Conservation (phyloP, 2,797 vertebrate genomes). For the Saxicola maurus region DNA sequence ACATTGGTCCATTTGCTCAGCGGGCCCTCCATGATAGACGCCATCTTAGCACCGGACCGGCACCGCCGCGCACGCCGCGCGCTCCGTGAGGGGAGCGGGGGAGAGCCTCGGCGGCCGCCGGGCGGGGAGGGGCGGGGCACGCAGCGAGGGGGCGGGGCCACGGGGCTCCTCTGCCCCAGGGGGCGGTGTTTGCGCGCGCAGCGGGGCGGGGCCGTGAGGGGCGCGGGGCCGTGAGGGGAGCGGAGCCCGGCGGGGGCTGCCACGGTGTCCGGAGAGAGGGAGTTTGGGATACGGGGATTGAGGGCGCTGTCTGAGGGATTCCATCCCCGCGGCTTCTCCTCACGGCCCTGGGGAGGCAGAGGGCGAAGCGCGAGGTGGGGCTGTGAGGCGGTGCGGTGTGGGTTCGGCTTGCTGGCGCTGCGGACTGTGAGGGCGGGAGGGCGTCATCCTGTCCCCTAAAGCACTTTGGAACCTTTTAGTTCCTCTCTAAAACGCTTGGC, state of each 20-base stretch:
- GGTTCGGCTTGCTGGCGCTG: rapidly evolving
- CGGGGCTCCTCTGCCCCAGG: background rate
- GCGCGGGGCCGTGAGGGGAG: background rate
- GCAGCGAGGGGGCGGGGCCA: background rate
- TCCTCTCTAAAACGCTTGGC: background rate
- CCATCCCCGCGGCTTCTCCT: rapidly evolving
- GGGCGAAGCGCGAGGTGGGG: background rate
- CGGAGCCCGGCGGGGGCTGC: background rate
- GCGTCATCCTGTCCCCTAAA: background rate
- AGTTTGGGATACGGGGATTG: rapidly evolving
- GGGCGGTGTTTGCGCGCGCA: background rate
- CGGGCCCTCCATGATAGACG: constrained; percentile 98
- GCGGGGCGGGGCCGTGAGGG: background rate
- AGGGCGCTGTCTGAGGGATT: rapidly evolving
- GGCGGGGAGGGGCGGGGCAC: background rate
- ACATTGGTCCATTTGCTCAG: constrained; percentile 99
- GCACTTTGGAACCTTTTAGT: rapidly evolving
- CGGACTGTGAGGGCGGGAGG: background rate
- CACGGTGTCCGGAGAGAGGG: rapidly evolving
- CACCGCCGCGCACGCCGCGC: constrained; percentile 64
- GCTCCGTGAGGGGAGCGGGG: background rate
- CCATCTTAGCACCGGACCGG: constrained; percentile 86
- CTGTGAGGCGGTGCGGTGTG: background rate
- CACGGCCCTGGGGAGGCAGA: background rate
- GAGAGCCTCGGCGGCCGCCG: background rate